Evolutionary conservation across 1,140 invertebrate genomes (phyloP).

Genomic region (Drosophila kepulauana): DNA sequence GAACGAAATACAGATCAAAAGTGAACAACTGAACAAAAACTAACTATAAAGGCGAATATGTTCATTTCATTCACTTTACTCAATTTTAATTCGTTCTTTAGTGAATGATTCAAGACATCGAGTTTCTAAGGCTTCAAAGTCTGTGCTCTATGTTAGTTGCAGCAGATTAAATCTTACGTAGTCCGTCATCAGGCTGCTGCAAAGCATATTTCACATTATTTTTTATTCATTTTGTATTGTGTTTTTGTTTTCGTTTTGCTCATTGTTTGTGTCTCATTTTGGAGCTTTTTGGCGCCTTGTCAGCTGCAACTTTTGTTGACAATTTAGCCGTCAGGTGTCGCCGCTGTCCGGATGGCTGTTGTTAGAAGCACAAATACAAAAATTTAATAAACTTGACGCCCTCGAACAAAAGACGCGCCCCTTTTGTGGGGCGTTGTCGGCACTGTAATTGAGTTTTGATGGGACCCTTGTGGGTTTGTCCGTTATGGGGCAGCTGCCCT

Average conservation of each 20-base stretch:
- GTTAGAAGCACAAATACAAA: constrained; percentile 50
- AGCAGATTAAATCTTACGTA: too few relatives aligned
- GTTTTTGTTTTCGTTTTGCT: constrained; percentile 1
- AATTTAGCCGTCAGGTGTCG: constrained; percentile 65
- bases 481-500: constrained; percentile 25
- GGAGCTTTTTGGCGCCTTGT: constrained; percentile 52
- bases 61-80: too few relatives aligned
- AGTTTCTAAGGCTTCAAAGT: too few relatives aligned
- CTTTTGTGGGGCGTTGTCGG: background rate
- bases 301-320: constrained; percentile 66
- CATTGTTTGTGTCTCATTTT: constrained; percentile 21
- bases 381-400: constrained; percentile 67
- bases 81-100: too few relatives aligned
- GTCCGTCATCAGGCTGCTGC: background rate
- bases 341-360: constrained; percentile 10
- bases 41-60: too few relatives aligned
- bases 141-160: too few relatives aligned
- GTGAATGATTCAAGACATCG: too few relatives aligned
- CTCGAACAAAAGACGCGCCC: too few relatives aligned
- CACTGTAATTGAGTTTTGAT: constrained; percentile 70
- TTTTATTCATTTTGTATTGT: background rate
- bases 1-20: too few relatives aligned
- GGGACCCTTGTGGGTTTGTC: constrained; percentile 37
- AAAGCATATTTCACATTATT: background rate
- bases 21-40: too few relatives aligned